Evolutionary conservation across 2,113 vertebrate species (phyloP), one percentile per base, ranked within the genome.

Genomic region (Parotia lawesii): DNA sequence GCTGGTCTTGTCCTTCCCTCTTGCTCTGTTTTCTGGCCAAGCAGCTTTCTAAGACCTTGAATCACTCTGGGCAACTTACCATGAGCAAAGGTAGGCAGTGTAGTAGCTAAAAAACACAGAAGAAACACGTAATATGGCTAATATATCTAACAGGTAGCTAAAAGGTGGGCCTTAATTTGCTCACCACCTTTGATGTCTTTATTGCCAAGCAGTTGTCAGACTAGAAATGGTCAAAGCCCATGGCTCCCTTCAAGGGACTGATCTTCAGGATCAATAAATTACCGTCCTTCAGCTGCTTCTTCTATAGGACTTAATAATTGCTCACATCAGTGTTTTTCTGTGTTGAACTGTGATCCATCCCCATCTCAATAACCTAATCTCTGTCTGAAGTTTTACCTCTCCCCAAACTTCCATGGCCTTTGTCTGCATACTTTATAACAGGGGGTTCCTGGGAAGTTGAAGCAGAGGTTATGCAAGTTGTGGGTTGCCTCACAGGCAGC

Each of bases 401-500:
- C 61, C 62, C 40, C 65, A 14, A 10, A 10, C 10, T 76, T 65
- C 48, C 10, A 0, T 25, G 45, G 8, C 6, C 84, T 28, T 31
- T 69, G 25, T 9, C 28, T 65, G 24, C 15, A 4, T 6, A 3
- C 9, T 77, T 48, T 28, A 6, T 19, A 25, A 1, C 20, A 72
- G 27, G 27, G 31, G 17, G 9, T 15, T 83, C 23, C 72, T 83
- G 16, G 5, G 27, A 51, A 65, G 23, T 38, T 37, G 61, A 35
- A 74, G 35, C 23, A 16, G 4, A 50, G 38, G 13, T 51, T 70
- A 5, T 28, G 11, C 21, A n/a, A 50, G 14, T 5, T 57, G 13
- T 31, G 12, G 15, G 19, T 17, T 58, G 29, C 20, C 23, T 62
- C 23, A 33, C 27, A 16, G 0, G 0, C 5, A 58, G 65, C 38